Base-by-base conservation (phyloP, 2,797 vertebrate genomes). In the Sebastes aleutianus region DNA sequence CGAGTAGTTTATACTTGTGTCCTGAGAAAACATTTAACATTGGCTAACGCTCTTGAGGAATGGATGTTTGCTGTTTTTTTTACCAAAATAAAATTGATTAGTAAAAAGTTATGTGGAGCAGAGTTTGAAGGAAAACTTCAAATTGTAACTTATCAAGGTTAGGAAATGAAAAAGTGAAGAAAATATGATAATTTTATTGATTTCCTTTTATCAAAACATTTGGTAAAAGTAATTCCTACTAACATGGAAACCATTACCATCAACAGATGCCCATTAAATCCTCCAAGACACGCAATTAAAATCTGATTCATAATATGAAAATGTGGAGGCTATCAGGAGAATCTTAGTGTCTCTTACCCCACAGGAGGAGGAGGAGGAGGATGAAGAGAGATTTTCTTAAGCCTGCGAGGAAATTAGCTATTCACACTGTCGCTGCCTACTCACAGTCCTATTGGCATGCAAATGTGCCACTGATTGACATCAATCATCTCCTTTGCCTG, bases 371-470 rank as follows among this genome's bases (percentile, higher is more conserved):
- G 53, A 79, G 39, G 53, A 79, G 39, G 62, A 78, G 62, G 22
- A 78, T 64, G 53, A 78, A 36, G 65, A 78, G 64, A 73, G 27
- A 65, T 80, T 78, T 84, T 72, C 66, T 70, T 67, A 22, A 63
- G 56, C 59, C 75, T 76, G 50, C 29, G 31, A 69, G 80, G 74
- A 88, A 89, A 90, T 90, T 47, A 88, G 73, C 82, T 73, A 85
- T 90, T 82, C 81, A 83, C 64, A 84, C 74, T 74, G 89, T 93
- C 87, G 80, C 76, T 71, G 78, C 78, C 84, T 87, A 89, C 89
- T 93, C 87, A 93, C 63, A 73, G 43, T 68, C 14, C 70, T 32
- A 87, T 90, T 89, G 88, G 80, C 77, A 94, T 89, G 89, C 80
- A 93, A 89, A 92, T 88, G 29, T 80, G 14, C 74, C 39, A n/a